These are phyloP conservation scores for Drosophila orosa DNA, from an alignment of 1,140 invertebrate genomes.

Conservation along the genomic window DNA sequence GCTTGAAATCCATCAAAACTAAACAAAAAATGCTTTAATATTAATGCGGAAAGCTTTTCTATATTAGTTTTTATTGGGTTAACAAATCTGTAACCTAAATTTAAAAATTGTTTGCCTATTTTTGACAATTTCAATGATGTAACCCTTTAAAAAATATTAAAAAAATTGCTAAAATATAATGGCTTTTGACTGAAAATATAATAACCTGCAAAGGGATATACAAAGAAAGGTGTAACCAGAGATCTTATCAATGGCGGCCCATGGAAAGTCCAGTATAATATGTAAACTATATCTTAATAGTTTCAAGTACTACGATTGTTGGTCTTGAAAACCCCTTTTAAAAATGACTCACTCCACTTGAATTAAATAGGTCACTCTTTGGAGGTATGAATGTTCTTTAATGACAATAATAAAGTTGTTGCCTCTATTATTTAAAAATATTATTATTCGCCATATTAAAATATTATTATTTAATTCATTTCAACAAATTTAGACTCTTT, in stretches of 20 bases:
- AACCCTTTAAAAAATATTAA: no score
- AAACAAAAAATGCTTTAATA: no score
- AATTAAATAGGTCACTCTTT: not conserved
- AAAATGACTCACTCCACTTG: not conserved
- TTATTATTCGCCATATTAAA: slow-evolving; percentile 5
- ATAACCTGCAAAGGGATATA: no score
- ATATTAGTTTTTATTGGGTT: no score
- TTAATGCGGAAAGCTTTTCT: no score
- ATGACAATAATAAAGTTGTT: no score
- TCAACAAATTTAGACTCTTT: slow-evolving; percentile 4
- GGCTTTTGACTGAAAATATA: no score
- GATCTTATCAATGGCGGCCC: not conserved
- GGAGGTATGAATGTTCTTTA: not conserved
- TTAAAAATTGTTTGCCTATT: no score
- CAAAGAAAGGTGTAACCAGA: not conserved
- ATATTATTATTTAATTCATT: slow-evolving; percentile 13
- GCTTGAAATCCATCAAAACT: no score
- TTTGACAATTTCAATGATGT: no score
- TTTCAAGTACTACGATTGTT: not conserved
- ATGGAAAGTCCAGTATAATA: not conserved
- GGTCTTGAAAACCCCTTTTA: not conserved
- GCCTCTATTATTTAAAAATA: not conserved
- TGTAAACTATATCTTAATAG: not conserved
- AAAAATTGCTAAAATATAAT: no score
- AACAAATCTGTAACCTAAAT: no score